These are phyloP conservation scores for Allolobophora icterica DNA, from an alignment of 2,888 invertebrate species.

Conservation along the genomic window DNA sequence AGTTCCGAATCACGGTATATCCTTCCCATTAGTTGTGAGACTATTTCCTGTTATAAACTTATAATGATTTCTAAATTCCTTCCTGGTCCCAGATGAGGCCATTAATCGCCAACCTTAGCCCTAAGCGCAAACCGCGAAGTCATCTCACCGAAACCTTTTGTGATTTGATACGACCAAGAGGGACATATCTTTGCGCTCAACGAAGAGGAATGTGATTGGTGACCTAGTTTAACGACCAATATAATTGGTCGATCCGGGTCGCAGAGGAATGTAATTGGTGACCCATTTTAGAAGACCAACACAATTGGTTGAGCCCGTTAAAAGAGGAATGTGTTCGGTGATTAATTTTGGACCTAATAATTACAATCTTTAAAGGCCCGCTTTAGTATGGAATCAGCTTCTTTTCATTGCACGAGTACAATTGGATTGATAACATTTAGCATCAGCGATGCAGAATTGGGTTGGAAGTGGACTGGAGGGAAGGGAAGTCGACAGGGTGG, in stretches of 20 bases:
- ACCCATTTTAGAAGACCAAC: background rate
- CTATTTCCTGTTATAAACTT: background rate
- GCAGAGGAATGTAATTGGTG: background rate
- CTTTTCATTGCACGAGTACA: too few relatives aligned
- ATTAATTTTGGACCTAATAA: background rate
- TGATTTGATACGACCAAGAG: background rate
- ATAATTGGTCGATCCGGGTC: background rate
- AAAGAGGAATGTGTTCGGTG: background rate
- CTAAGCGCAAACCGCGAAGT: background rate
- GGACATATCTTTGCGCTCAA: background rate
- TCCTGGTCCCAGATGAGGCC: background rate
- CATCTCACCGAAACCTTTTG: background rate
- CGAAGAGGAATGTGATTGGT: background rate
- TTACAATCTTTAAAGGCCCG: too few relatives aligned
- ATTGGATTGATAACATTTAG: too few relatives aligned
- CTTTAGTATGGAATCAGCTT: too few relatives aligned
- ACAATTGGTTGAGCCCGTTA: background rate
- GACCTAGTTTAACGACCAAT: background rate
- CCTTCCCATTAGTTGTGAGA: background rate
- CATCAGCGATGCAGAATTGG: too few relatives aligned
- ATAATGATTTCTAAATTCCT: background rate
- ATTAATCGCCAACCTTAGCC: background rate
- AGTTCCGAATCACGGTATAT: background rate
- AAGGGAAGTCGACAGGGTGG: too few relatives aligned
- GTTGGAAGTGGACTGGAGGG: too few relatives aligned